Evolutionary conservation across 2,797 vertebrate genomes (phyloP).

Genomic region (Schizothorax lantsangensis): DNA sequence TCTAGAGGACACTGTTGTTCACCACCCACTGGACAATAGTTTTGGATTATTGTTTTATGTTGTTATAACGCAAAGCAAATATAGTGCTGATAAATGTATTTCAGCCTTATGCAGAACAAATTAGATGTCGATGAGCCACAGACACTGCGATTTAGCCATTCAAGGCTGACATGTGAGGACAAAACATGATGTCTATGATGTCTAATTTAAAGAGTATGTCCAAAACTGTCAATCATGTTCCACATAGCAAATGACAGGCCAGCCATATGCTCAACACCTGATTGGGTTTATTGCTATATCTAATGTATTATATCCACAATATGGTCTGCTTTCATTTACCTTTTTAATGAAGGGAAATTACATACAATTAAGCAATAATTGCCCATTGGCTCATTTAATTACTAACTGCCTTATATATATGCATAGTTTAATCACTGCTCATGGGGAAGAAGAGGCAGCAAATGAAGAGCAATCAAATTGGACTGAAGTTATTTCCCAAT

Average conservation of each 20-base stretch:
- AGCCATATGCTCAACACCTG: constrained; percentile 24
- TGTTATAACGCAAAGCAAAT: constrained; percentile 2
- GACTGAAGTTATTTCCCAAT: constrained; percentile 69
- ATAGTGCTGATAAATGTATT: background rate
- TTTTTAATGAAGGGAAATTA: constrained; percentile 62
- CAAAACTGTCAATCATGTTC: background rate
- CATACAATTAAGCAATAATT: constrained; percentile 63
- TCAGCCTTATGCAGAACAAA: background rate
- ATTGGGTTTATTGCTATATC: constrained; percentile 45
- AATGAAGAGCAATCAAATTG: constrained; percentile 84
- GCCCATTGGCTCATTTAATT: constrained; percentile 63
- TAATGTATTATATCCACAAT: constrained; percentile 42
- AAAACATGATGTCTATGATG: background rate
- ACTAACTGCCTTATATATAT: constrained; percentile 96
- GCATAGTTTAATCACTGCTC: constrained; percentile 95
- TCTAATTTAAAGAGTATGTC: constrained; percentile 16
- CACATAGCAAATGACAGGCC: constrained; percentile 8
- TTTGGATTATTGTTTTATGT: constrained; percentile 40
- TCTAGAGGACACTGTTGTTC: constrained; percentile 86
- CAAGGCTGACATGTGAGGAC: background rate
- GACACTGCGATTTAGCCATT: background rate
- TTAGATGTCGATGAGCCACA: background rate
- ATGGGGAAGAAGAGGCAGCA: constrained; percentile 88
- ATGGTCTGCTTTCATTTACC: constrained; percentile 56
- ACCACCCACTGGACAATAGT: constrained; percentile 73